phyloP scores from a whole-genome alignment of 2,113 vertebrate species.

The Mobula hypostoma region DNA sequence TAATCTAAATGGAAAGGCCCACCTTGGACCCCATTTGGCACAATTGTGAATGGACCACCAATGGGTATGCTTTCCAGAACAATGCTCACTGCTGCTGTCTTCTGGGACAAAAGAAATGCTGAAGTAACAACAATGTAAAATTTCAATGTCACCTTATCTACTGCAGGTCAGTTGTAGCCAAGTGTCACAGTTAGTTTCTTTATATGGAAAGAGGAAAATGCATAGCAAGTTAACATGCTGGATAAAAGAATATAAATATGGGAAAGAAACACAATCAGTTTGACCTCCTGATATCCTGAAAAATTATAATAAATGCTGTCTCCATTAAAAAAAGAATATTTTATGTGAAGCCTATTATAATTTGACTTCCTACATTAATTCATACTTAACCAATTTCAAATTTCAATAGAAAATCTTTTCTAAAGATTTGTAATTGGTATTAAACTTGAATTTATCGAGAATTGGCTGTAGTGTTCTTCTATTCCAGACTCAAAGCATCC shows the following conservation, averaged over 20 bases:
- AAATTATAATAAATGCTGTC: neutral
- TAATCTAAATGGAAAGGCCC: too few species aligned
- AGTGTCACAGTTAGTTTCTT: too few species aligned
- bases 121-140: neutral
- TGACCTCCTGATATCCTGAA: neutral
- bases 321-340: neutral
- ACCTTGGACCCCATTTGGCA: too few species aligned
- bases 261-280: neutral
- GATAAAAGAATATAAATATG: neutral
- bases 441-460: neutral
- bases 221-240: neutral
- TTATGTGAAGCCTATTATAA: neutral
- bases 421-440: neutral
- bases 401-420: neutral
- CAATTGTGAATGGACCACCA: too few species aligned
- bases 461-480: neutral
- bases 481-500: too few species aligned
- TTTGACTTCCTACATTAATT: neutral
- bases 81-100: neutral
- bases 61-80: too few species aligned
- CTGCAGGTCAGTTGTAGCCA: neutral
- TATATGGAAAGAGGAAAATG: neutral
- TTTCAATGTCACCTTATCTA: neutral
- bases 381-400: neutral
- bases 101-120: neutral